Conservation (phyloP, 2,113 vertebrate genomes). For the Petroica traversi region DNA sequence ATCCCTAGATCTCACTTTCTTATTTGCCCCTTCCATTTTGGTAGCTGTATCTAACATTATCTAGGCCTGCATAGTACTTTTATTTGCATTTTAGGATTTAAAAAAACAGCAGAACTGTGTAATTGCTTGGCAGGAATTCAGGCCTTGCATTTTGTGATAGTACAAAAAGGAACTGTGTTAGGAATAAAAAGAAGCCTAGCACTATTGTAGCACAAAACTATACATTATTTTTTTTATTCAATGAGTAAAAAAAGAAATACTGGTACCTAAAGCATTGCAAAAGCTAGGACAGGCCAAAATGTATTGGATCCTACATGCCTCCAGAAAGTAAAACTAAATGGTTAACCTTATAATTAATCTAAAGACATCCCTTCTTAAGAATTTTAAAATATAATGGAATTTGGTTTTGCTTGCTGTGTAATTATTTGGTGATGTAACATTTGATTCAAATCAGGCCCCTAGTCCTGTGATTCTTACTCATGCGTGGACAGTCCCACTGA, state of each 20-base stretch:
- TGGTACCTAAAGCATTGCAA: background rate
- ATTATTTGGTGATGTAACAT: background rate
- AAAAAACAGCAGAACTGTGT: background rate
- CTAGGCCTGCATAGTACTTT: background rate
- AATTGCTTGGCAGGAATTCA: constrained; percentile 11
- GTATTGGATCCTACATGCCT: background rate
- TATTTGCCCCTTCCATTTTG: background rate
- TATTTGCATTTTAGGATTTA: constrained; percentile 13
- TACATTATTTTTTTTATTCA: background rate
- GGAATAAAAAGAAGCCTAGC: background rate
- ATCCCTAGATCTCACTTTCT: background rate
- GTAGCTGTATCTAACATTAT: background rate
- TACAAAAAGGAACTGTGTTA: background rate
- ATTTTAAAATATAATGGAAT: background rate
- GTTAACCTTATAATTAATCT: background rate
- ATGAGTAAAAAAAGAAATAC: background rate
- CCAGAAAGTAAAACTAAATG: background rate
- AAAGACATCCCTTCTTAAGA: background rate
- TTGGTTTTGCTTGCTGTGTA: background rate
- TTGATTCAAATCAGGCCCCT: background rate
- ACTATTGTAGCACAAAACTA: background rate
- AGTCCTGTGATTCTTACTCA: background rate
- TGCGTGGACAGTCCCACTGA: background rate
- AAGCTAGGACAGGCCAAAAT: background rate
- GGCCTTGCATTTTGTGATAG: background rate